phyloP scores from a whole-genome alignment of 2,113 vertebrate genomes.

The Corvus cornix region DNA sequence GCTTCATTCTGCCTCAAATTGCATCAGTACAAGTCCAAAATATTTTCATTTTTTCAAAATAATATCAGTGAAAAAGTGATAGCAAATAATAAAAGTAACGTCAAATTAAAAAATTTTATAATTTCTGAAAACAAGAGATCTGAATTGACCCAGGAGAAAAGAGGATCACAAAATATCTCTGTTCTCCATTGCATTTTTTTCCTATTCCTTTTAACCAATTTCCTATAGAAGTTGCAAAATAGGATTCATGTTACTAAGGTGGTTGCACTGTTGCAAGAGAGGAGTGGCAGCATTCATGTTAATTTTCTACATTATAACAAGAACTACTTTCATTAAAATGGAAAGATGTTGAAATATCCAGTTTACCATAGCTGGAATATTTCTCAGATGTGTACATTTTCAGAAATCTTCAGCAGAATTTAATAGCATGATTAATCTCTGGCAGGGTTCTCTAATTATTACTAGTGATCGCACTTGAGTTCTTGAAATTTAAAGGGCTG shows the following conservation, averaged over 20 bases:
- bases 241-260: background rate
- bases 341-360: background rate
- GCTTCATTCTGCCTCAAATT: background rate
- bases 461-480: background rate
- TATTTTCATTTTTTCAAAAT: background rate
- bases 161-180: background rate
- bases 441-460: background rate
- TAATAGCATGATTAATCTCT: background rate
- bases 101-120: background rate
- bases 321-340: background rate
- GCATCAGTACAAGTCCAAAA: background rate
- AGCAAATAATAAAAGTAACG: background rate
- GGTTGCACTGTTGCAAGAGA: background rate
- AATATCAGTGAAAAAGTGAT: background rate
- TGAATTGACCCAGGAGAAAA: background rate
- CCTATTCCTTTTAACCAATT: background rate
- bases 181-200: background rate
- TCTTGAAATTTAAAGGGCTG: background rate
- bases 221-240: background rate
- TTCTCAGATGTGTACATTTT: background rate
- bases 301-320: background rate
- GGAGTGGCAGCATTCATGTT: background rate
- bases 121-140: background rate
- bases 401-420: background rate
- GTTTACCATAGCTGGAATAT: background rate